phyloP scores from a whole-genome alignment of 1,140 invertebrate species.

The Riptortus pedestris region DNA sequence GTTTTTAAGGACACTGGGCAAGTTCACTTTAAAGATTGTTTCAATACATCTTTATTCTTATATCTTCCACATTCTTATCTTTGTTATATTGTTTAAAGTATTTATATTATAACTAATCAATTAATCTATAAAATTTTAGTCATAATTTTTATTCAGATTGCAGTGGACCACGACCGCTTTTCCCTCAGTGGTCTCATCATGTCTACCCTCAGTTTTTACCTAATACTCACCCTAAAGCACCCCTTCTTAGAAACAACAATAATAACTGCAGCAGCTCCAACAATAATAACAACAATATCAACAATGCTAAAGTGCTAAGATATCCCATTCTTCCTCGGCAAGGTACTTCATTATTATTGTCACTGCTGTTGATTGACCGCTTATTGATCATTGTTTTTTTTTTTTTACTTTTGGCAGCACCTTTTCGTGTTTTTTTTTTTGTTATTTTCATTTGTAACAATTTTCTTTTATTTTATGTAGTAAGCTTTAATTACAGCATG shows the following conservation, averaged over 20 bases:
- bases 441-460: no score
- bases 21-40: no score
- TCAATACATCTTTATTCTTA: no score
- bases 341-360: conserved; percentile 24
- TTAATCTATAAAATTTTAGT: background rate
- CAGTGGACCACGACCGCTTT: conserved; percentile 53
- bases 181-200: conserved; percentile 85
- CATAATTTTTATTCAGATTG: conserved; percentile 29
- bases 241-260: conserved; percentile 34
- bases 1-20: no score
- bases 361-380: background rate
- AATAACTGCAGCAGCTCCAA: conserved; percentile 33
- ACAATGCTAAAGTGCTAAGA: conserved; percentile 33
- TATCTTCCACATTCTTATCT: no score
- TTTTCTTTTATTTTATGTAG: no score
- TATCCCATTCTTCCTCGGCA: conserved; percentile 31
- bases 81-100: no score
- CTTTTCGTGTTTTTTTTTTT: background rate
- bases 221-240: conserved; percentile 64
- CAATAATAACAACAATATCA: conserved; percentile 34
- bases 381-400: conserved; percentile 9
- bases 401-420: conserved; percentile 9
- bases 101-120: no score
- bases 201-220: conserved; percentile 84
- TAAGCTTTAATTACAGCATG: no score